Evolutionary conservation across 2,797 vertebrate species (phyloP), one percentile per base, ranked within the genome.

Genomic region (Delichon dasypus): DNA sequence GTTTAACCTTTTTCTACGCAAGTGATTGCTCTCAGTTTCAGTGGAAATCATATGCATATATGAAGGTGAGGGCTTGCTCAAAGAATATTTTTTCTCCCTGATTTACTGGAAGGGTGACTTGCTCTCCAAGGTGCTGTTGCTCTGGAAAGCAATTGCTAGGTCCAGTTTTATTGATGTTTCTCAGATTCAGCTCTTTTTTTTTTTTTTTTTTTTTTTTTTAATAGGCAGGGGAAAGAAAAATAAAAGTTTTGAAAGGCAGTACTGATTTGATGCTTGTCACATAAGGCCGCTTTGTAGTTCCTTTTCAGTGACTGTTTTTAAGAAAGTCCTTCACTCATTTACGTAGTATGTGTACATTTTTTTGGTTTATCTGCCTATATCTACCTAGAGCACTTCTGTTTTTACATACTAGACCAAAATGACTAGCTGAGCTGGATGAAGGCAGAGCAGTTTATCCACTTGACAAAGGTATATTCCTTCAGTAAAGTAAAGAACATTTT

Each of bases 101-200:
- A 5, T 70, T 88, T 82, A 25, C n/a, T 78, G 83, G 47, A 25
- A 76, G 74, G 16, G 18, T 47, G 20, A 38, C 81, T 86, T 95
- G 60, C 77, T 87, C 44, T 90, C 84, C 78, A 87, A 90, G 74
- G 55, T 87, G 78, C 74, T 92, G 55, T 30, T 86, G 45, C 58
- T 78, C 32, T 20, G 20, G 14, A 50, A 25, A 64, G 32, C 14
- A n/a, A 9, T 26, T 45, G 10, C 19, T 78, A 30, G 12, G 50
- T 50, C 32, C 13, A 25, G 7, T 51, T 82, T 71, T 81, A 90
- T 23, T 90, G 51, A 26, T 32, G 9, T 81, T 40, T 57, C 21
- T 13, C 5, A 21, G 11, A 30, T 51, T 42, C 40, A 38, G 38
- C 38, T 38, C 12, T 38, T 38, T 23, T 22, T 13, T 6, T 14